Conservation (phyloP, 2,797 vertebrate species). For the Ciconia nigra region DNA sequence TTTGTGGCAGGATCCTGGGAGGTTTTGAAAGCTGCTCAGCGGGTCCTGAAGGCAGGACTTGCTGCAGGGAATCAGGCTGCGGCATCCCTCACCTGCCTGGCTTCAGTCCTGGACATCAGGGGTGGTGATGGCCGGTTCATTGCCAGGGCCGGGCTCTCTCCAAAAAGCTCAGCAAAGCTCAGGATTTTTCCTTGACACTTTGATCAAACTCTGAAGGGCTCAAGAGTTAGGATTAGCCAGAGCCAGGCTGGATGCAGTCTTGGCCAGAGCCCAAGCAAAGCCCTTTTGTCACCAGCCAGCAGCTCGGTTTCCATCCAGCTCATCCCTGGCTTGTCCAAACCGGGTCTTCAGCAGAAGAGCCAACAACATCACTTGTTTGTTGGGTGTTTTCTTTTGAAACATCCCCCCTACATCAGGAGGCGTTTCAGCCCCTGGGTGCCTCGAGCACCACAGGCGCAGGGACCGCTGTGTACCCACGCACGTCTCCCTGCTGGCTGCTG, state of each 20-base stretch:
- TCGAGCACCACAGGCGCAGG: rapidly evolving
- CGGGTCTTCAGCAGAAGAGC: not conserved
- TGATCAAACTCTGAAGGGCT: not conserved
- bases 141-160: not conserved
- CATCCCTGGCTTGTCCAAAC: not conserved
- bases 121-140: rapidly evolving
- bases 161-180: not conserved
- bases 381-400: not conserved
- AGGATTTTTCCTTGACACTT: not conserved
- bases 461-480: not conserved
- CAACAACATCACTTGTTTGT: not conserved
- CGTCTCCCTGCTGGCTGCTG: not conserved
- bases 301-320: not conserved
- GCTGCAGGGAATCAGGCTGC: not conserved
- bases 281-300: not conserved
- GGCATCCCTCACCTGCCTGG: not conserved
- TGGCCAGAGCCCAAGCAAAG: not conserved
- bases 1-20: not conserved
- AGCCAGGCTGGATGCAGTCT: not conserved
- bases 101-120: not conserved
- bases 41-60: not conserved
- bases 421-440: not conserved
- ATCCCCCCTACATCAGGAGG: not conserved
- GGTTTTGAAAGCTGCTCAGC: not conserved
- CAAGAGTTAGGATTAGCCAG: not conserved